Percentiles rank a stretch among this genome's conserved stretches.
Conservation (phyloP, 2,113 vertebrate genomes). For the Plectropomus leopardus region DNA sequence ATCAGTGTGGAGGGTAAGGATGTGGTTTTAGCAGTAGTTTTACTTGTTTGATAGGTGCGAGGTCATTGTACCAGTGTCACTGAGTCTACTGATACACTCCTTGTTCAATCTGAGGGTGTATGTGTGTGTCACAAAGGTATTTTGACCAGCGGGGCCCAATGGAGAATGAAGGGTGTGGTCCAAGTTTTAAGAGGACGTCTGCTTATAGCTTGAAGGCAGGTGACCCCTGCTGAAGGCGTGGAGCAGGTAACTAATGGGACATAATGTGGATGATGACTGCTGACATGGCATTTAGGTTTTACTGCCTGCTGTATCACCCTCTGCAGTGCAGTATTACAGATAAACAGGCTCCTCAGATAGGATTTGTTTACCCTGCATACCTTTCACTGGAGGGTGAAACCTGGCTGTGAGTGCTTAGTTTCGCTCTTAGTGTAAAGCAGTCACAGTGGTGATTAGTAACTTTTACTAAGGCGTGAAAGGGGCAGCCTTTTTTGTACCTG, state of each 20-base stretch:
- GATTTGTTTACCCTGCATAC: conserved; percentile 41
- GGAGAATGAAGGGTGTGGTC: conserved; percentile 75
- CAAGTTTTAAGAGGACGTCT: conserved; percentile 24
- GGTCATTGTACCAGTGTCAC: conserved; percentile 16
- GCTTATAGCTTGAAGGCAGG: conserved; percentile 38
- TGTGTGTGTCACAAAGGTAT: conserved; percentile 22
- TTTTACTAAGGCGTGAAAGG: neutral
- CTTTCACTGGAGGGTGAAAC: conserved; percentile 39
- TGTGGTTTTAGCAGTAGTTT: neutral
- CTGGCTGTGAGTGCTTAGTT: conserved; percentile 8
- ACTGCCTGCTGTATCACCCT: neutral
- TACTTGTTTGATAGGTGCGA: conserved; percentile 16
- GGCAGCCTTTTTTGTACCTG: neutral
- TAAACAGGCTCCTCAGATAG: conserved; percentile 44
- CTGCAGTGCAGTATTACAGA: conserved; percentile 29
- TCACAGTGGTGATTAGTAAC: neutral
- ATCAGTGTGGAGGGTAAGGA: neutral
- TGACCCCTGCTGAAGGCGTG: conserved; percentile 12
- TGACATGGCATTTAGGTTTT: conserved; percentile 43
- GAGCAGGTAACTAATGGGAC: conserved; percentile 7
- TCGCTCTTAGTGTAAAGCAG: neutral
- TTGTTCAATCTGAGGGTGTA: neutral
- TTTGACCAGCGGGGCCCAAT: conserved; percentile 37
- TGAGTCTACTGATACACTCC: neutral
- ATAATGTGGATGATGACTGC: conserved; percentile 17